Conservation (phyloP, 1,140 invertebrate species). For the Rhagoletis zephyria region DNA sequence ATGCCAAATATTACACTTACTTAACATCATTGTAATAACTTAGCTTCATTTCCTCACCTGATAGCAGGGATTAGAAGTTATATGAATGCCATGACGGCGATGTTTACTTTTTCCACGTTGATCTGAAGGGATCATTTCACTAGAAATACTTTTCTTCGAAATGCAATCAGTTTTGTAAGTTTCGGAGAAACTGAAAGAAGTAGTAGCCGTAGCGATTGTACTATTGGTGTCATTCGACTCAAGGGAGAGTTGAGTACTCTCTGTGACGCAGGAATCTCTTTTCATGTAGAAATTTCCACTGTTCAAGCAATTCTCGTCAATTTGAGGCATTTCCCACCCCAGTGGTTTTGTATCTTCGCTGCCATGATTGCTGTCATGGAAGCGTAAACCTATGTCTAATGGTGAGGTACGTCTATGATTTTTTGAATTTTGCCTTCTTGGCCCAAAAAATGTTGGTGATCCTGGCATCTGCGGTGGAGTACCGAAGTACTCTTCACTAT, state of each 20-base stretch:
- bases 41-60: slow-evolving; percentile 58
- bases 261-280: slow-evolving; percentile 70
- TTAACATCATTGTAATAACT: neutral
- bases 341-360: neutral
- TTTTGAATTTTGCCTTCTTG: slow-evolving; percentile 65
- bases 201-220: slow-evolving; percentile 67
- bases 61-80: slow-evolving; percentile 72
- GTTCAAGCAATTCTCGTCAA: slow-evolving; percentile 63
- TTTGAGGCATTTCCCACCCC: slow-evolving; percentile 57
- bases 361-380: neutral
- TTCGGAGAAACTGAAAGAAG: slow-evolving; percentile 70
- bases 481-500: slow-evolving; percentile 19
- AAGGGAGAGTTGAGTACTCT: slow-evolving; percentile 69
- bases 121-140: slow-evolving; percentile 51
- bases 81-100: slow-evolving; percentile 72
- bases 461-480: slow-evolving; percentile 58
- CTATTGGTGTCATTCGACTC: slow-evolving; percentile 68
- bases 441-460: slow-evolving; percentile 59
- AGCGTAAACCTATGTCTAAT: slow-evolving; percentile 7
- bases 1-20: neutral
- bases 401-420: slow-evolving; percentile 60
- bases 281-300: slow-evolving; percentile 64
- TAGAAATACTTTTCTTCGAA: slow-evolving; percentile 36
- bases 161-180: slow-evolving; percentile 55
- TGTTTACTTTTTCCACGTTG: slow-evolving; percentile 55